These are phyloP conservation scores for Pterostichus madidus DNA, from an alignment of 2,888 invertebrate genomes.

Conservation along the genomic window DNA sequence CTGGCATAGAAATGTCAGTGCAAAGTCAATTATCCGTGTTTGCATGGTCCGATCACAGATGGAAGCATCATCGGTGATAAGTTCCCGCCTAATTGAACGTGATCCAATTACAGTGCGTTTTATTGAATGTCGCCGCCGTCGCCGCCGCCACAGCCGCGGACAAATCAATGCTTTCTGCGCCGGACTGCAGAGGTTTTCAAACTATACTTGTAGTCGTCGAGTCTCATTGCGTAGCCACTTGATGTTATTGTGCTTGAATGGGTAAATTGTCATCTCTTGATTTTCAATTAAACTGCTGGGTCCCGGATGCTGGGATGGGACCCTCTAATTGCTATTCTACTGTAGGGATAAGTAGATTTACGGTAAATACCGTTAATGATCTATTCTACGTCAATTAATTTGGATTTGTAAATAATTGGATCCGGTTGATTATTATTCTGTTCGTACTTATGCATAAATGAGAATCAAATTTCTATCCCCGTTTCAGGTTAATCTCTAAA, in stretches of 20 bases:
- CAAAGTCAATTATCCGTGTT: conserved; percentile 64
- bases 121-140: conserved; percentile 57
- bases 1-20: conserved; percentile 25
- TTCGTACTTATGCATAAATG: not conserved
- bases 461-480: not conserved
- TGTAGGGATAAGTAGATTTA: conserved; percentile 38
- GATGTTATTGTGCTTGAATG: conserved; percentile 36
- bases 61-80: conserved; percentile 35
- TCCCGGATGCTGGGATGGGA: conserved; percentile 4
- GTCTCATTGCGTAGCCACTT: conserved; percentile 9
- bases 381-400: conserved; percentile 34
- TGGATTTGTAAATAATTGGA: conserved; percentile 37
- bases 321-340: conserved; percentile 44
- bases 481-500: no score
- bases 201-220: not conserved
- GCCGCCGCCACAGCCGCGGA: not conserved
- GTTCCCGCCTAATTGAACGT: conserved; percentile 63
- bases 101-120: conserved; percentile 65
- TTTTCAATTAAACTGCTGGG: conserved; percentile 41
- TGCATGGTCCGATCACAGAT: conserved; percentile 43
- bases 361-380: conserved; percentile 31
- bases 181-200: conserved; percentile 41
- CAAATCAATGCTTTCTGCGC: conserved; percentile 40
- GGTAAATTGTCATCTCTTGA: conserved; percentile 45
- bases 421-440: conserved; percentile 13